phyloP scores from a whole-genome alignment of 2,797 vertebrate genomes.

The Amazona finschi region DNA sequence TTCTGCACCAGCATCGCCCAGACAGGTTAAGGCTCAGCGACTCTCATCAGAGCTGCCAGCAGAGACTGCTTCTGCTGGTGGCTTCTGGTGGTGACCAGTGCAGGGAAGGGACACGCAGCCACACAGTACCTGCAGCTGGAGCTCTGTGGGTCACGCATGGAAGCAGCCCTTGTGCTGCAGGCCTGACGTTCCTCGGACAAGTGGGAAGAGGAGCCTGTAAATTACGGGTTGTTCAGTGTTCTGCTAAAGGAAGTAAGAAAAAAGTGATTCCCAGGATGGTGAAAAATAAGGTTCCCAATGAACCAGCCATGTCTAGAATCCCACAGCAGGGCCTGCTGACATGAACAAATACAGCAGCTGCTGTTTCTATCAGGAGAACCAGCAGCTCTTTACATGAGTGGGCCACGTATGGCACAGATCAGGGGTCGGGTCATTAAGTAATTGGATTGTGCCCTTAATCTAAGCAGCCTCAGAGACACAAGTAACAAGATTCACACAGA shows the following conservation, averaged over 20 bases:
- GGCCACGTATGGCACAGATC: not conserved
- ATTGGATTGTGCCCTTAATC: slow-evolving; percentile 29
- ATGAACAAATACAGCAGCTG: not conserved
- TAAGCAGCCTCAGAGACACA: slow-evolving; percentile 14
- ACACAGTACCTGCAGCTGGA: not conserved
- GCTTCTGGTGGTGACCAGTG: not conserved
- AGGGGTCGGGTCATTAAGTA: slow-evolving; percentile 3
- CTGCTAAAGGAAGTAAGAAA: not conserved
- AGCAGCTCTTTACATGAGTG: not conserved
- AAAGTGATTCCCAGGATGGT: not conserved
- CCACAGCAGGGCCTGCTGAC: not conserved
- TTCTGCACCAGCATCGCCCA: not conserved
- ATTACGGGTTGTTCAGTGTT: not conserved
- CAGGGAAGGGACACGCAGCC: not conserved
- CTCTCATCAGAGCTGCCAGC: not conserved
- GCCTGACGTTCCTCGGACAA: not conserved
- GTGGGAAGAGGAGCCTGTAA: not conserved
- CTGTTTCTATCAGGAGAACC: not conserved
- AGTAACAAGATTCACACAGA: slow-evolving; percentile 45
- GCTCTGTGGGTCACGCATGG: not conserved
- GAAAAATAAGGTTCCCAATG: not conserved
- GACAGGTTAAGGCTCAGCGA: not conserved
- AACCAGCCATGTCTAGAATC: not conserved
- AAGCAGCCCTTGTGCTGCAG: not conserved
- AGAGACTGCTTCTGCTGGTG: not conserved